phyloP scores from a whole-genome alignment of 2,797 vertebrate genomes.

The Tenualosa thibaudeaui region DNA sequence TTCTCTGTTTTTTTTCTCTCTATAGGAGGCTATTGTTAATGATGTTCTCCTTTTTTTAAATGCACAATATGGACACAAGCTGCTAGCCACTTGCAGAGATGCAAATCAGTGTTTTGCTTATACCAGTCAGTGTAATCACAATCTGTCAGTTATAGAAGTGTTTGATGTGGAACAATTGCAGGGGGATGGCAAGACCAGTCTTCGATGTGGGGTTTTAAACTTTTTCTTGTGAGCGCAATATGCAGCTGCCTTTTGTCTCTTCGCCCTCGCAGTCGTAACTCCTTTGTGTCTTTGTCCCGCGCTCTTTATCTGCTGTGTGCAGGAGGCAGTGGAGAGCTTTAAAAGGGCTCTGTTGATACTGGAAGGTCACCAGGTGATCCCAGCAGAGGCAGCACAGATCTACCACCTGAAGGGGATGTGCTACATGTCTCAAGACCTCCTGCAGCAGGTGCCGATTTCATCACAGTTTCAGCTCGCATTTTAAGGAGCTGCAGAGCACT shows the following conservation, averaged over 20 bases:
- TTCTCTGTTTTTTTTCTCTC: not conserved
- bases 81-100: not conserved
- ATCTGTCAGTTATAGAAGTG: not conserved
- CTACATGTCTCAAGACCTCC: slow-evolving; percentile 66
- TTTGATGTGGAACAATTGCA: not conserved
- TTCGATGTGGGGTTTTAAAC: not conserved
- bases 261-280: not conserved
- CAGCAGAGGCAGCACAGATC: slow-evolving; percentile 64
- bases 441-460: slow-evolving; percentile 61
- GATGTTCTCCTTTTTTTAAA: not conserved
- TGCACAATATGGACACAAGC: not conserved
- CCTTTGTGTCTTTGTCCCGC: not conserved
- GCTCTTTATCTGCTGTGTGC: slow-evolving; percentile 8
- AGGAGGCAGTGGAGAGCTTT: slow-evolving; percentile 74
- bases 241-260: not conserved
- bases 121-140: not conserved
- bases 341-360: slow-evolving; percentile 63
- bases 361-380: slow-evolving; percentile 39
- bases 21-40: not conserved
- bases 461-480: not conserved
- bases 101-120: not conserved
- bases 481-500: not conserved
- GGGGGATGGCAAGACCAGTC: not conserved
- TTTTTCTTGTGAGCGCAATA: not conserved
- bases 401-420: slow-evolving; percentile 72